Evolutionary conservation across 30 jellyfish, hydroid and myxozoan genomes (phyloP), one percentile per base, ranked within the genome.

Genomic region (Mastigias papua): DNA sequence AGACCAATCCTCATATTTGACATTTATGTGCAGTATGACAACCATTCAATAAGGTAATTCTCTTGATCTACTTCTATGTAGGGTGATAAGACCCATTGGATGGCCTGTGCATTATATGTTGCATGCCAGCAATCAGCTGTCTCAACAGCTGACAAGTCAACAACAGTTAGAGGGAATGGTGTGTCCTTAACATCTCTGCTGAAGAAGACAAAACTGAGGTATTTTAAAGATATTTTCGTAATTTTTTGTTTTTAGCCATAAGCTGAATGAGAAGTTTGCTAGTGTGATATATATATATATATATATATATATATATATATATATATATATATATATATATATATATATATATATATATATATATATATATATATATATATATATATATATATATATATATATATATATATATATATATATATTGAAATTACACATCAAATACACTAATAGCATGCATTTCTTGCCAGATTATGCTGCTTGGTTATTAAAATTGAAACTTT

Each of bases 81-180:
- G 98, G 98, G 98, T 28, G 93, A 94, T 1, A 86, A 80, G 50
- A 28, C 85, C 46, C 98, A 94, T 57, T 94, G 98, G 98, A 78
- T 94, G 86, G 94, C 82, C 30, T 94, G 98, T 85, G 93, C 98
- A 33, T 63, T 89, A 69, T 89, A 94, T 67, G 87, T 94, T 4
- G 89, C 98, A 26, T 89, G 97, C 58, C 75, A 93, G 28, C 87
- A 89, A 67, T 19, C 93, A 20, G 78, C 68, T 34, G 87, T 76
- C 13, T 80, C 88, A 49, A 75, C 94, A 21, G 48, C 93, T 49
- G 90, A 73, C 50, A 92, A 76, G 73, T 74, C 84, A 64, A 69
- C 73, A 11, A 78, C 89, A 22, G 73, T 81, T 31, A 80, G 81
- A 34, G 95, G 97, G 25, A 82, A 84, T 58, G 86, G 95, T 46